phyloP scores from a whole-genome alignment of 2,797 vertebrate genomes.

The Carduelis carduelis region DNA sequence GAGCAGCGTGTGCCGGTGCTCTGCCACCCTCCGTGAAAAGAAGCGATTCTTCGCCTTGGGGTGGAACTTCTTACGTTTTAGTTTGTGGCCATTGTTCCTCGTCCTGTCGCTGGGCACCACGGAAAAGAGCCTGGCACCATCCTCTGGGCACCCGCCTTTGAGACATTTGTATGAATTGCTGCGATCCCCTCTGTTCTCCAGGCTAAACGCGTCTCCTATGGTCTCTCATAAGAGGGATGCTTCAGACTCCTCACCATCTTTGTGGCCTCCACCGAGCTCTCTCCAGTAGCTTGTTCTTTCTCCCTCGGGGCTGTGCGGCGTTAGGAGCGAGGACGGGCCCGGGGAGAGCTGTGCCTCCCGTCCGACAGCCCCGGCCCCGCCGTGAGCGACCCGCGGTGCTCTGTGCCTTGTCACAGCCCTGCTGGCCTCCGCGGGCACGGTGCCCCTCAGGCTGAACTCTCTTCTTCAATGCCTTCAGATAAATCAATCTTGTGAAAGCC shows the following conservation, averaged over 20 bases:
- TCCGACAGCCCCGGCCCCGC: too few relatives aligned
- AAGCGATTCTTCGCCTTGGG: background rate
- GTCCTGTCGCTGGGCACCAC: background rate
- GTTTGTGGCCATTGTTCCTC: background rate
- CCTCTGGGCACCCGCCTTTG: background rate
- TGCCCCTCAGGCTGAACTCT: accelerated
- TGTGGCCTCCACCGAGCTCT: background rate
- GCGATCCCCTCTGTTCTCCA: background rate
- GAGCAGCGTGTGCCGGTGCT: background rate
- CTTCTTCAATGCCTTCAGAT: accelerated
- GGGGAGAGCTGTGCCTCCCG: background rate
- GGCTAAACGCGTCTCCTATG: background rate
- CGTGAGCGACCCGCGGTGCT: background rate
- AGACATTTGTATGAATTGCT: background rate
- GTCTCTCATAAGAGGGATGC: background rate
- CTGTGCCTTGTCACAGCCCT: accelerated
- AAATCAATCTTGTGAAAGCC: accelerated
- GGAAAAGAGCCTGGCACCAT: background rate
- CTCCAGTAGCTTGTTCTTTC: too few relatives aligned
- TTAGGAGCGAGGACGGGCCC: background rate
- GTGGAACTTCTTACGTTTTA: background rate
- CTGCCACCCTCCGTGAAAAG: background rate
- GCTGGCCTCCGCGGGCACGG: accelerated
- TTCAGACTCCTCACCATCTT: background rate
- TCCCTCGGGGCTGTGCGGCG: background rate